Conservation (phyloP, 2,888 invertebrate genomes). For the Oligia strigilis region DNA sequence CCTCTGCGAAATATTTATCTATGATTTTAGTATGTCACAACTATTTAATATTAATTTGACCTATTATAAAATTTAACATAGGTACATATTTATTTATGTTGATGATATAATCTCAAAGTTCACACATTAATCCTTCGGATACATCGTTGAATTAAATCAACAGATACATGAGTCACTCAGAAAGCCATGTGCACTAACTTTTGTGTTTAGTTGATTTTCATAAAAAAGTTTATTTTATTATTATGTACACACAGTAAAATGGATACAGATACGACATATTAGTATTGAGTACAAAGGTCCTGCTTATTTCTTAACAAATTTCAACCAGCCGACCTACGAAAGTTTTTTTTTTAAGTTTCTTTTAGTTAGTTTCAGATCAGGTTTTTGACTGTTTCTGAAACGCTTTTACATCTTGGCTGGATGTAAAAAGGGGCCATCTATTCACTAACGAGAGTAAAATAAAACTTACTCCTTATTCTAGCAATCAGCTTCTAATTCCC, state of each 20-base stretch:
- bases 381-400: neutral
- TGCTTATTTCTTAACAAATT: neutral
- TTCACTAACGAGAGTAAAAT: neutral
- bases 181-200: neutral
- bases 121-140: conserved; percentile 33
- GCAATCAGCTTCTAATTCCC: neutral
- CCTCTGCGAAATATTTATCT: neutral
- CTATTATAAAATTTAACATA: neutral
- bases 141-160: conserved; percentile 35
- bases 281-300: neutral
- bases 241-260: neutral
- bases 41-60: conserved; percentile 11
- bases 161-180: conserved; percentile 29
- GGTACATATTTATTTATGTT: conserved; percentile 23
- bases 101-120: conserved; percentile 25
- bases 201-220: neutral
- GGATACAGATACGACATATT: neutral
- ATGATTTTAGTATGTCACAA: neutral
- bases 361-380: neutral
- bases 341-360: neutral
- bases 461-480: neutral
- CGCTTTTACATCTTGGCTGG: neutral
- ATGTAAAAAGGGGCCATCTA: neutral
- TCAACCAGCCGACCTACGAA: neutral
- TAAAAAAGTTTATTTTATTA: neutral